Conservation (phyloP, 1,140 invertebrate species). For the Tetragnatha versicolor region DNA sequence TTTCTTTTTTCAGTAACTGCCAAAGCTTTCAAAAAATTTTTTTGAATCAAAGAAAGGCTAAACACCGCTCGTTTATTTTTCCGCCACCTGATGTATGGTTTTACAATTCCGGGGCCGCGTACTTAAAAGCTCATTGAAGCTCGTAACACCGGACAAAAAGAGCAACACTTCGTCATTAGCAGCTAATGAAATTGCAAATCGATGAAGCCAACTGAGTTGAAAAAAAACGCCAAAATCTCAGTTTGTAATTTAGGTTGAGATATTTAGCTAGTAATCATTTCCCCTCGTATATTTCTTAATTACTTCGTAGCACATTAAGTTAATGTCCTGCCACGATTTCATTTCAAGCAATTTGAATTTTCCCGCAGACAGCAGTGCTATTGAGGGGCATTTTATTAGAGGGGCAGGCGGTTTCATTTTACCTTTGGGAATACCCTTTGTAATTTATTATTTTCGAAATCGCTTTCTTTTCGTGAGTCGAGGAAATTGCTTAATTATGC, state of each 20-base stretch:
- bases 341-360: conserved; percentile 41
- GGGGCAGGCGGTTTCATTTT: conserved; percentile 31
- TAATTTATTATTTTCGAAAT: conserved; percentile 46
- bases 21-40: too few species aligned
- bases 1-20: too few species aligned
- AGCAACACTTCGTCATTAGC: conserved; percentile 35
- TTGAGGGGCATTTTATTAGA: conserved; percentile 39
- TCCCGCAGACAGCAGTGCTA: conserved; percentile 22
- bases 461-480: conserved; percentile 35
- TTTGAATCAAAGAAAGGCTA: too few species aligned
- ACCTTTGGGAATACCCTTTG: conserved; percentile 44
- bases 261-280: conserved; percentile 41
- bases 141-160: conserved; percentile 11
- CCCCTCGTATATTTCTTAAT: conserved; percentile 47
- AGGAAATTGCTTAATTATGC: conserved; percentile 48
- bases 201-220: conserved; percentile 11
- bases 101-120: conserved; percentile 4
- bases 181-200: conserved; percentile 39
- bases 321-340: conserved; percentile 36
- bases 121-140: conserved; percentile 22
- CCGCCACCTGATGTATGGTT: conserved; percentile 9
- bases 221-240: conserved; percentile 29
- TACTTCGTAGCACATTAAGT: conserved; percentile 42
- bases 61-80: background rate
- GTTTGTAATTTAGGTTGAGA: conserved; percentile 37